Conservation (phyloP, 2,797 vertebrate genomes). For the Falco berigora region DNA sequence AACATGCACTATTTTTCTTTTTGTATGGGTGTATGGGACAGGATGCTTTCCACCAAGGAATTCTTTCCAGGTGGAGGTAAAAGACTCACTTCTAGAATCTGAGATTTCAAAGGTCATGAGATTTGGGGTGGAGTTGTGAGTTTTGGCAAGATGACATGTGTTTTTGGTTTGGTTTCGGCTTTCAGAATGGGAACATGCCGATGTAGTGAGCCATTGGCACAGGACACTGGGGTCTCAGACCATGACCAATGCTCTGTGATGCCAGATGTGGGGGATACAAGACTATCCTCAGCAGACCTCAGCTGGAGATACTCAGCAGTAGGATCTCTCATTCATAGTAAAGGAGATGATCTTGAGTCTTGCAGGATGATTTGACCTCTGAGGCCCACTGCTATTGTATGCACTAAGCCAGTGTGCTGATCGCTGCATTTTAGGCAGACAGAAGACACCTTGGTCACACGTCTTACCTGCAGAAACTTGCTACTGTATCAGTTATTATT, state of each 20-base stretch:
- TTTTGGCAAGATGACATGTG: neutral
- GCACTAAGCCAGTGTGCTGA: neutral
- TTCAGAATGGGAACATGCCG: neutral
- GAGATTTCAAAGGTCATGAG: neutral
- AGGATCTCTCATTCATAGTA: neutral
- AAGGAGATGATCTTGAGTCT: neutral
- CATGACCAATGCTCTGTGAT: neutral
- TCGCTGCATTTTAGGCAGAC: neutral
- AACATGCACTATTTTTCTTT: neutral
- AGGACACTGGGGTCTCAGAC: neutral
- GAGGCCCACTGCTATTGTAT: neutral
- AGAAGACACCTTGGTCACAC: neutral
- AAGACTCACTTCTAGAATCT: neutral
- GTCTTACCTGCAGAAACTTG: neutral
- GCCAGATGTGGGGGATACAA: neutral
- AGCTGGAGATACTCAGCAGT: neutral
- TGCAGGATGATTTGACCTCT: neutral
- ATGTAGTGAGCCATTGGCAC: neutral
- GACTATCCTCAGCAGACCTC: neutral
- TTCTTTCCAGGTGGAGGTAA: neutral
- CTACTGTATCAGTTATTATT: neutral
- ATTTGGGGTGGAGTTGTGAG: neutral
- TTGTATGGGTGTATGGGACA: neutral
- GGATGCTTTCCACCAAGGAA: neutral
- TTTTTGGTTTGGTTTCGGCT: conserved; percentile 10